These are phyloP conservation scores for Syritta pipiens DNA, from an alignment of 2,888 invertebrate genomes.

Conservation along the genomic window DNA sequence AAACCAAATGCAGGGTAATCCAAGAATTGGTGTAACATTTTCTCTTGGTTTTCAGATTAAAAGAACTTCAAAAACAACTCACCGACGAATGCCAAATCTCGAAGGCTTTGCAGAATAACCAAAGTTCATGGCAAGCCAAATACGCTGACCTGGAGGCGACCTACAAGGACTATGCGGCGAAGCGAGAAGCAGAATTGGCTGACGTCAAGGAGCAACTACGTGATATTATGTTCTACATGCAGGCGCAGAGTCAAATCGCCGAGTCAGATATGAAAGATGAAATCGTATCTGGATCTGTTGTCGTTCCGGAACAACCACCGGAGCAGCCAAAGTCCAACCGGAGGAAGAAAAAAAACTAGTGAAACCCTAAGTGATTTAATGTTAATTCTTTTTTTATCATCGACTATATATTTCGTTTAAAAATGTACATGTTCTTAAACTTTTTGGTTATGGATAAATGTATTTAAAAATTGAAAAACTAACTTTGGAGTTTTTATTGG, in stretches of 20 bases:
- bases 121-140: constrained; percentile 85
- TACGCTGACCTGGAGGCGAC: constrained; percentile 81
- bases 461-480: neutral
- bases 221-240: constrained; percentile 98
- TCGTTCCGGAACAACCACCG: constrained; percentile 73
- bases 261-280: constrained; percentile 77
- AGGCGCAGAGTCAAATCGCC: constrained; percentile 84
- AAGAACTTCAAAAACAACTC: constrained; percentile 85
- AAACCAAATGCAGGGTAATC: constrained; percentile 19
- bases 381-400: constrained; percentile 20
- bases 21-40: neutral
- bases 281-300: constrained; percentile 76
- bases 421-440: constrained; percentile 33
- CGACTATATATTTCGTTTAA: constrained; percentile 7
- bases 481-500: no score
- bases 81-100: constrained; percentile 93
- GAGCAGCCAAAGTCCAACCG: constrained; percentile 72
- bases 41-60: constrained; percentile 80
- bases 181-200: constrained; percentile 85
- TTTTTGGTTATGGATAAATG: constrained; percentile 40
- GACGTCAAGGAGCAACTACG: constrained; percentile 95
- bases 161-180: constrained; percentile 80
- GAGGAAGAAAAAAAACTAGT: constrained; percentile 75
- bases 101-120: constrained; percentile 87
- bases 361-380: neutral